phyloP scores from a whole-genome alignment of 1,140 invertebrate species.

The Neodiprion virginianus region DNA sequence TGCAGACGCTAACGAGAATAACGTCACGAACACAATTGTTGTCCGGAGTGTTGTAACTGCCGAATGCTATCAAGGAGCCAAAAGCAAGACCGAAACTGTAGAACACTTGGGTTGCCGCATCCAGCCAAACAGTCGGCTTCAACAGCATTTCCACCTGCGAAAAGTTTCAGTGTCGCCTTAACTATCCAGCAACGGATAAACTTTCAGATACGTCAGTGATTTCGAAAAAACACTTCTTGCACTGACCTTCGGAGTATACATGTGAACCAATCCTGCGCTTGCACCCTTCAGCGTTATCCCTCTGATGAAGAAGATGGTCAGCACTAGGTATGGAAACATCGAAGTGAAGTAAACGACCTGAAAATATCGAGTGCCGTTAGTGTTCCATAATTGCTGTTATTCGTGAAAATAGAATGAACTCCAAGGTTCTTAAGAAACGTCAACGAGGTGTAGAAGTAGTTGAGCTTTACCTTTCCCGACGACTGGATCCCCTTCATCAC shows the following conservation, averaged over 20 bases:
- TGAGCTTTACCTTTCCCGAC: slow-evolving; percentile 85
- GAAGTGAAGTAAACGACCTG: slow-evolving; percentile 96
- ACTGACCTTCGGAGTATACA: slow-evolving; percentile 88
- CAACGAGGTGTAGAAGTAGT: slow-evolving; percentile 16
- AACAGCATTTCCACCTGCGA: slow-evolving; percentile 78
- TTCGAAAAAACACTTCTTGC: too few relatives aligned
- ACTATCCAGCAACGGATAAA: too few relatives aligned
- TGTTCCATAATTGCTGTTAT: background rate
- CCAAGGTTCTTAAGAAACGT: background rate
- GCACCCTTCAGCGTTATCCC: slow-evolving; percentile 91
- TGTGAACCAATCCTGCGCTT: slow-evolving; percentile 84
- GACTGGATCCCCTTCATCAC: slow-evolving; percentile 98
- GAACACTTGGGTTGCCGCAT: slow-evolving; percentile 95
- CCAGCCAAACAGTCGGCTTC: slow-evolving; percentile 88
- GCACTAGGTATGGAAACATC: slow-evolving; percentile 92
- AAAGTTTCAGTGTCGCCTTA: slow-evolving; percentile 6
- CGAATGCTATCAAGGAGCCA: slow-evolving; percentile 90
- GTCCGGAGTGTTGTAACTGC: slow-evolving; percentile 88
- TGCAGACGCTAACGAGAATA: slow-evolving; percentile 86
- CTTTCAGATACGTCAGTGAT: too few relatives aligned
- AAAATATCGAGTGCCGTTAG: slow-evolving; percentile 5
- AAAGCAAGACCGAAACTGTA: slow-evolving; percentile 94
- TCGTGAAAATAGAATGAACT: slow-evolving; percentile 9
- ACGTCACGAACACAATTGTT: slow-evolving; percentile 93
- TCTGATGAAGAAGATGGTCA: slow-evolving; percentile 94